Conservation (phyloP, 1,140 invertebrate genomes). For the Triops longicaudatus region DNA sequence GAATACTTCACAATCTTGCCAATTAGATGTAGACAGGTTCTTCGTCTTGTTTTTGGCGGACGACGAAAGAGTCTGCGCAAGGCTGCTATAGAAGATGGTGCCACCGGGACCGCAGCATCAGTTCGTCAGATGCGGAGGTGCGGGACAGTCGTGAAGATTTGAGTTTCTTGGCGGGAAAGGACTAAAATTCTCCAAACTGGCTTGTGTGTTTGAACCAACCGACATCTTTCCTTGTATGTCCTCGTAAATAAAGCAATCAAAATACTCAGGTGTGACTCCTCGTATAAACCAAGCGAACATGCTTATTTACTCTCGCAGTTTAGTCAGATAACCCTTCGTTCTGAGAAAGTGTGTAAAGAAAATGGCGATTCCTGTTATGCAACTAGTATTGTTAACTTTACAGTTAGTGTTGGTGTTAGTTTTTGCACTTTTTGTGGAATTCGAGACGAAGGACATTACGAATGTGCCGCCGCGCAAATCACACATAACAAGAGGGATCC, state of each 20-base stretch:
- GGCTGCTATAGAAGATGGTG: background rate
- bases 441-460: background rate
- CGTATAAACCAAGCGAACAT: background rate
- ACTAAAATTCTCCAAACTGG: background rate
- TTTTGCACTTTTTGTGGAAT: background rate
- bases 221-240: too few species aligned
- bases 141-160: background rate
- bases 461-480: background rate
- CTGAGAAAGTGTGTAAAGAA: background rate
- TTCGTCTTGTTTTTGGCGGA: background rate
- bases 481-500: background rate
- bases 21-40: background rate
- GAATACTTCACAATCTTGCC: background rate
- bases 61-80: background rate
- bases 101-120: background rate
- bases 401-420: background rate
- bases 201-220: too few species aligned
- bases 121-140: background rate
- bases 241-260: background rate
- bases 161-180: background rate
- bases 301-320: background rate
- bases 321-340: background rate
- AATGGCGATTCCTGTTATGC: background rate
- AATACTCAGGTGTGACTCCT: background rate
- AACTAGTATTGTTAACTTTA: background rate